Evolutionary conservation across 1,140 invertebrate species (phyloP), one percentile per base, ranked within the genome.

Genomic region (Nixonia krombeini): DNA sequence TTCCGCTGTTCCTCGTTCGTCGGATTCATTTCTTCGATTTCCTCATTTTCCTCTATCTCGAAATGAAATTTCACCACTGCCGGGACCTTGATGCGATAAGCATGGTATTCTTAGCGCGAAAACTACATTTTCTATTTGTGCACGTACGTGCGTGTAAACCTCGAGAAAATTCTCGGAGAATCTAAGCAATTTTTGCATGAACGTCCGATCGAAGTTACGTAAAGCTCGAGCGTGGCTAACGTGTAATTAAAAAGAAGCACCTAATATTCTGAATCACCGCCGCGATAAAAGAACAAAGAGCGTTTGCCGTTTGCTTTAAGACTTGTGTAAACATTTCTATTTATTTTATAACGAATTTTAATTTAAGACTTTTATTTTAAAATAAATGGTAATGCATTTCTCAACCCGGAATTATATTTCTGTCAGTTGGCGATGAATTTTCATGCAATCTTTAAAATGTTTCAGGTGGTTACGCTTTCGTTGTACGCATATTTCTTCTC

Each of bases 401-500:
- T n/a, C n/a, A n/a, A n/a, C n/a, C n/a, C n/a, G n/a, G n/a, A n/a
- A n/a, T n/a, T n/a, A n/a, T n/a, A n/a, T n/a, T n/a, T n/a, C n/a
- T n/a, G n/a, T n/a, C n/a, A n/a, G n/a, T n/a, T n/a, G n/a, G n/a
- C n/a, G n/a, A n/a, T n/a, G n/a, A n/a, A n/a, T n/a, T 35, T 35
- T 31, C n/a, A 46, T 31, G 16, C 17, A 17, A 29, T 9, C 53
- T 65, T 35, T 52, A 59, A 61, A 64, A 67, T 75, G 76, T 88
- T 89, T 42, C 85, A 96, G 94, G 95, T 97, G 40, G 95, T 97
- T 12, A 96, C 95, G 6, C 84, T 97, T 58, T 94, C 95, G 4
- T 87, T 96, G 18, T 97, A 97, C 74, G 93, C 93, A 7, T 97
- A 96, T 80, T 97, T 97, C 81, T 89, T 96, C 69, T 93, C 95